Evolutionary conservation across 2,888 invertebrate species (phyloP), one percentile per base, ranked within the genome.

Genomic region (Druceiella hillmani): DNA sequence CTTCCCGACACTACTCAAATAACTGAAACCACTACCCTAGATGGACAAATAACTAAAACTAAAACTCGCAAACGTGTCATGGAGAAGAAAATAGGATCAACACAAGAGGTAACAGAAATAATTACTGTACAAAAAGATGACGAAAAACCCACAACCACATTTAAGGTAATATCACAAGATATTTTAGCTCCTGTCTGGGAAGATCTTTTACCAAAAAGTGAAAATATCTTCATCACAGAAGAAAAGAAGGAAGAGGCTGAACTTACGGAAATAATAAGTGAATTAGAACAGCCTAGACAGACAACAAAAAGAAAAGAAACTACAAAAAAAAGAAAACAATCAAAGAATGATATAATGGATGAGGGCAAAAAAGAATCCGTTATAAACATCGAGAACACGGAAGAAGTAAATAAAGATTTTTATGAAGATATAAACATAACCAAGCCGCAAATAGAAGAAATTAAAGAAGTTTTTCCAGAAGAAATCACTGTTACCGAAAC

Each of bases 111-210:
- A 45, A 1, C 52, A 12, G 12, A 20, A 25, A 34, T 43, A 38
- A 40, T 44, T 2, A 42, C 50, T 5, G 35, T 52, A n/a, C 50
- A 53, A 30, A 47, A 58, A 43, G 43, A 60, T 36, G 54, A 56
- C 17, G 57, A 58, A 48, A 46, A 51, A 41, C 60, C 58, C 14
- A 55, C 61, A 33, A 58, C 57, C 5, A 57, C 61, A 7, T 60
- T 66, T 1, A 53, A 52, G 4, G 53, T 53, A 12, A 14, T 31
- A 6, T 6, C 22, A 7, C 6, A 51, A 50, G 14, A 55, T 55
- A 41, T 53, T 54, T 36, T 51, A 37, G 41, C 52, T 40, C 1
- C 54, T 55, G 32, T 47, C 47, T 5, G 45, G 52, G 1, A 47
- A 48, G 22, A 45, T 10, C 9, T 10, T 4, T 4, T 4, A 7